Conservation (phyloP, 1,140 invertebrate genomes). For the Magallana ariakensis region DNA sequence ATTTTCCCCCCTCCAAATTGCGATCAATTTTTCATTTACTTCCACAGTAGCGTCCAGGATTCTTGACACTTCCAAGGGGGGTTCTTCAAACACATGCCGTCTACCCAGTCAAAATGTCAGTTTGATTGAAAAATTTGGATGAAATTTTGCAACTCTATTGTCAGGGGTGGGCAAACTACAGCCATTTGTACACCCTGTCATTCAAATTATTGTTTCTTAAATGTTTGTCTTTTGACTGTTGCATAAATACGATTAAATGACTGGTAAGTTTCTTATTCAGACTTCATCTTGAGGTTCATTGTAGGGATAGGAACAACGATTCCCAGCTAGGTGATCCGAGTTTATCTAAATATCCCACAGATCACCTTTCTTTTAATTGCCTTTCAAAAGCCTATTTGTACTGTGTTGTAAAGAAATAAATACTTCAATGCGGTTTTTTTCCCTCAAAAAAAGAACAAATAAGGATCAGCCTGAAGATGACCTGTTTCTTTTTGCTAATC, state of each 20-base stretch:
- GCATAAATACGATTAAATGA: too few relatives aligned
- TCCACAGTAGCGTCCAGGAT: not conserved
- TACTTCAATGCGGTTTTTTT: not conserved
- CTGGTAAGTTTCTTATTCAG: too few relatives aligned
- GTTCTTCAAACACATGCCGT: not conserved
- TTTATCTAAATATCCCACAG: not conserved
- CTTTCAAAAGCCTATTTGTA: not conserved
- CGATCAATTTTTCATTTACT: not conserved
- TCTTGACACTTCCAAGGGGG: not conserved
- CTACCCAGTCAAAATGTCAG: not conserved
- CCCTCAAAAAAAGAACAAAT: not conserved
- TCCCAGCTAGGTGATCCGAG: not conserved
- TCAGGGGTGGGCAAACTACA: not conserved
- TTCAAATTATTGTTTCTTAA: too few relatives aligned
- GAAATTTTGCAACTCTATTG: not conserved
- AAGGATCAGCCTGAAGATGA: not conserved
- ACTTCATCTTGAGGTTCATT: too few relatives aligned
- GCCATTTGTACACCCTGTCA: not conserved
- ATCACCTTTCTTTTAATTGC: not conserved
- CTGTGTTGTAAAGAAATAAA: not conserved
- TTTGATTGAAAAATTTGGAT: not conserved
- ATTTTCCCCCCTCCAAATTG: not conserved
- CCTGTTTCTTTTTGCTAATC: not conserved
- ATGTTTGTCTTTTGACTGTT: not conserved
- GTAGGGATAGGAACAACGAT: too few relatives aligned